These are phyloP conservation scores for Arctocebus calabarensis DNA, from an alignment of 2,797 vertebrate genomes.

Conservation along the genomic window DNA sequence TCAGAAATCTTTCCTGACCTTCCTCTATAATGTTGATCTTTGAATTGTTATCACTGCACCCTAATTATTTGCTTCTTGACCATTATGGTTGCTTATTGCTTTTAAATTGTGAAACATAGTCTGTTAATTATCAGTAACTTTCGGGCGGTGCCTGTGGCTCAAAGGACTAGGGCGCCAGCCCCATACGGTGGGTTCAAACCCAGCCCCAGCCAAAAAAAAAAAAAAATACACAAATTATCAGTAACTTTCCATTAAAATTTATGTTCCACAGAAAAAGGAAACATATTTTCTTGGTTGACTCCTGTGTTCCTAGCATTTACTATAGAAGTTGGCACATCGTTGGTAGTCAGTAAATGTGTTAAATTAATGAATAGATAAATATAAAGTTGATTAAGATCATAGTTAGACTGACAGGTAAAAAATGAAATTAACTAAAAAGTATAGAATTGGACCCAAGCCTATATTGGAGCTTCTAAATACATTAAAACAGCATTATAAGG, in stretches of 20 bases:
- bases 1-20: background rate
- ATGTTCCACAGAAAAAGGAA: background rate
- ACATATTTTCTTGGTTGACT: background rate
- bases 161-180: too few species aligned
- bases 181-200: too few species aligned
- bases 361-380: background rate
- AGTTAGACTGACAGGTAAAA: background rate
- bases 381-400: conserved; percentile 29
- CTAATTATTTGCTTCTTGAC: conserved; percentile 18
- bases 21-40: background rate
- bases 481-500: background rate
- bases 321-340: background rate
- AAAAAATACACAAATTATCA: background rate
- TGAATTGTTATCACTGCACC: background rate
- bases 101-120: background rate
- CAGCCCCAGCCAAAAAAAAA: too few species aligned
- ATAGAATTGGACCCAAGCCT: background rate
- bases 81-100: background rate
- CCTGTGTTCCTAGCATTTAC: background rate
- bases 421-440: background rate
- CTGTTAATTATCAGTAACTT: background rate
- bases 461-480: background rate
- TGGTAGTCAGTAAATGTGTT: background rate
- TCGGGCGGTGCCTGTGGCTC: too few species aligned
- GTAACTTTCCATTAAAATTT: background rate